Evolutionary conservation across 2,113 vertebrate species (phyloP).

Genomic region (Toxostoma redivivum): DNA sequence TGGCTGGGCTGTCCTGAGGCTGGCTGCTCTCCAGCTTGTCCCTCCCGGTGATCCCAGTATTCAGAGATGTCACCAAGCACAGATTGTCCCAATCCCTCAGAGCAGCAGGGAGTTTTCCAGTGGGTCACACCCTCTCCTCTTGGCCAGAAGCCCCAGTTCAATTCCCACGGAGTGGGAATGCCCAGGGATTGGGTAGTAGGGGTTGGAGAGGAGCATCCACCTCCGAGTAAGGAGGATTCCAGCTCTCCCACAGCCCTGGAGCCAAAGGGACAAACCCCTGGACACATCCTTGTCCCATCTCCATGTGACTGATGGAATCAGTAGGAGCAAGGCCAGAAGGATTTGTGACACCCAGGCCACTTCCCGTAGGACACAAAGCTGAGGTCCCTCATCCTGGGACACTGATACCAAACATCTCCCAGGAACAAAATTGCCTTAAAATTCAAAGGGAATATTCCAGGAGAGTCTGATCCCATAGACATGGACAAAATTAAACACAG

Average conservation of each 20-base stretch:
- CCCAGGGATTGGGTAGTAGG: neutral
- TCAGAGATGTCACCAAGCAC: neutral
- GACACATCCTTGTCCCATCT: no score
- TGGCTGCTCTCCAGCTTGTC: neutral
- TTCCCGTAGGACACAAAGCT: neutral
- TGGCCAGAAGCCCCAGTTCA: neutral
- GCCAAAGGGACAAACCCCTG: neutral
- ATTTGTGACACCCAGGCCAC: neutral
- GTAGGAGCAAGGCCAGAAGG: neutral
- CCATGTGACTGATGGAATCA: accelerated
- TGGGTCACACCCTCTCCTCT: neutral
- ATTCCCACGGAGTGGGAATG: accelerated
- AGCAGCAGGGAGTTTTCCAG: accelerated
- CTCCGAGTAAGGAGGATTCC: accelerated
- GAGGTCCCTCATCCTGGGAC: neutral
- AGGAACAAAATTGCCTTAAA: neutral
- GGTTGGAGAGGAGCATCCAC: neutral
- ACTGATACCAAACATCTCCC: neutral
- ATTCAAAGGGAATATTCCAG: neutral
- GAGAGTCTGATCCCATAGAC: neutral
- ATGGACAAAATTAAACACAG: accelerated
- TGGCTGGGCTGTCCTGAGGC: neutral
- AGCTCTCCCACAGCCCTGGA: accelerated
- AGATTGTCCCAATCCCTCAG: neutral
- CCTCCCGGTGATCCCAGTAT: neutral